Base-by-base conservation (phyloP, 2,888 invertebrate genomes). In the Chironomus riparius region DNA sequence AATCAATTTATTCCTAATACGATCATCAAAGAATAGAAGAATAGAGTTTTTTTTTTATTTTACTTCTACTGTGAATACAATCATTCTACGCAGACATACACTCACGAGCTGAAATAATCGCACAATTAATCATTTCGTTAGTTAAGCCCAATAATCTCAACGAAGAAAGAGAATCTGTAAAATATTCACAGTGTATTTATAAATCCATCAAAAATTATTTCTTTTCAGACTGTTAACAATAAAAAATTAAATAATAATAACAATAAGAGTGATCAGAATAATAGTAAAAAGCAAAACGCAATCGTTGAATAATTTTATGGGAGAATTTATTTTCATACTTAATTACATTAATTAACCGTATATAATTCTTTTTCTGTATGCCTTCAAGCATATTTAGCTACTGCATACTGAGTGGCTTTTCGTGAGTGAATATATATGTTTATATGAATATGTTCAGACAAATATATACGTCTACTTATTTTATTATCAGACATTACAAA, bases 311-410 rank as follows among this genome's bases (percentile, higher is more conserved):
- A 73, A 73, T 62, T 73, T 73, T 47, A 73, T 73, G 47, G 28
- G 47, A 62, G 73, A 73, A 73, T 73, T 12, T 65, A 65, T 65
- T 65, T 73, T 73, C 47, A 73, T 62, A 73, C 62, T 62, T 73
- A 71, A 73, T 73, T 73, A 73, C 50, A 50, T 50, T 73, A 73
- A 73, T 73, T 73, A 73, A 73, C 56, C 73, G 73, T 62, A 21
- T 62, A 73, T 62, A 73, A 73, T 62, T 73, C 62, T 21, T 4
- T 24, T 15, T 24, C 56, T 61, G 13, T 18, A 18, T 56, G 56
- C 56, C 56, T 56, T 65, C 21, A 13, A 65, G 65, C 22, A 62
- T 56, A 56, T 56, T 38, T 38, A 38, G 65, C 65, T 21, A 21
- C 21, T 21, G 65, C 65, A 21, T 21, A 65, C 18, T 24, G 15